A percentile compares a stretch with the other conserved stretches of the same genome.
Evolutionary conservation across 2,113 vertebrate species (phyloP).

Genomic region (Vireo altiloquus): DNA sequence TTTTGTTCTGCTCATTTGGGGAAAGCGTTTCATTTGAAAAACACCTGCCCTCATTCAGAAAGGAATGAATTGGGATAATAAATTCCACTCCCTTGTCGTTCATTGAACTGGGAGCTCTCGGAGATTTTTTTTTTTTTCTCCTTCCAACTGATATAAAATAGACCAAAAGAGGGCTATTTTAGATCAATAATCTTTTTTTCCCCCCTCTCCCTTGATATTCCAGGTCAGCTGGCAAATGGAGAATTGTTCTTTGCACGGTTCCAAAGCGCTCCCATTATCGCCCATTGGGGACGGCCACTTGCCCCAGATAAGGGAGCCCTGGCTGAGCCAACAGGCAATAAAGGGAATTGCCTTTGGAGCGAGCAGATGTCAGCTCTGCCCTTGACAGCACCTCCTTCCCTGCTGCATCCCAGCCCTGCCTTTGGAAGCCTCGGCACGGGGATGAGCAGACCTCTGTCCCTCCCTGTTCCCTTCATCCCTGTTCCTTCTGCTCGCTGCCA

Average conservation of each 20-base stretch:
- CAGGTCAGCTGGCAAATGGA: constrained; percentile 59
- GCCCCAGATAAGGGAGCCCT: constrained; percentile 32
- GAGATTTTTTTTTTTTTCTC: neutral
- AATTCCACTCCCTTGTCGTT: constrained; percentile 17
- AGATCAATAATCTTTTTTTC: constrained; percentile 22
- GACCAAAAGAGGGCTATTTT: constrained; percentile 51
- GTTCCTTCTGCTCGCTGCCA: neutral
- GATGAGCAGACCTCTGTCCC: neutral
- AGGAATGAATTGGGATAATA: neutral
- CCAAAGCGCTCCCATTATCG: constrained; percentile 20
- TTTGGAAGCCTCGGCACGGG: neutral
- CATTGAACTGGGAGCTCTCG: neutral
- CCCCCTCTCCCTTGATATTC: constrained; percentile 28
- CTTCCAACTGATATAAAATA: constrained; percentile 41
- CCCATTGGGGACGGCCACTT: constrained; percentile 19
- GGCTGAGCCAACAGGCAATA: constrained; percentile 1
- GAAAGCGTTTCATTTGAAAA: constrained; percentile 28
- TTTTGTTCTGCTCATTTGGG: constrained; percentile 9
- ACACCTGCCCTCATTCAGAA: constrained; percentile 41
- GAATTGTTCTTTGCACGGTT: constrained; percentile 11
- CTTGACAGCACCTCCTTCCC: neutral
- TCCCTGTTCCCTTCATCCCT: neutral
- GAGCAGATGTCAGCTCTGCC: constrained; percentile 11
- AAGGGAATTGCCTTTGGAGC: constrained; percentile 14
- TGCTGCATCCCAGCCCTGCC: neutral